Base-by-base conservation (phyloP, 1,140 invertebrate genomes). In the Pogonognathellus flavescens region DNA sequence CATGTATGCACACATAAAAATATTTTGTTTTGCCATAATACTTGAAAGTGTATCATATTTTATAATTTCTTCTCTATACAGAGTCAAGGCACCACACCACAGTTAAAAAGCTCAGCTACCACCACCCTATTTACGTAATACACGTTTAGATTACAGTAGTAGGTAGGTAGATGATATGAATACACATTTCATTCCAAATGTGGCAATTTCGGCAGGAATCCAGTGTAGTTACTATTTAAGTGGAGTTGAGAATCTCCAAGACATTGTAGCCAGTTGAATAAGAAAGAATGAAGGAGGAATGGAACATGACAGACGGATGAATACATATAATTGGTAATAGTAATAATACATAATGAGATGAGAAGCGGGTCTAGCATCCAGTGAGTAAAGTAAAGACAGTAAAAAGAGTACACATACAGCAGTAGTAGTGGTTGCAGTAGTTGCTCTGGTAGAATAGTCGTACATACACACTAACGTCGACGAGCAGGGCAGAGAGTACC, bases 311-410 rank as follows among this genome's bases (percentile, higher is more conserved):
- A 50, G 9, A 41, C 31, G 16, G 31, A 41, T 72, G 25, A 14
- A n/a, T 72, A 72, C 66, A 7, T 49, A 41, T 76, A 41, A 50
- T 41, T 25, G 31, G 53, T 55, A 81, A 49, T 25, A 18, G 72
- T 80, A 81, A 81, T 81, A 81, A 81, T 81, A 25, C 52, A 41
- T 81, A 55, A 81, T 81, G 50, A 81, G 80, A 81, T 57, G 80
- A 81, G 70, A 20, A 31, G 70, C 22, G 80, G 31, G 31, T 41
- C 31, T 41, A 41, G 31, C 31, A 41, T 41, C 31, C 2, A 81
- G 80, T 53, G 80, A 81, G 50, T 81, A 49, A n/a, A 76, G 25
- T 11, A 50, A 7, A 9, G 41, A 49, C 7, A 16, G 41, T 41
- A 41, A 41, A 41, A 60, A 10, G 22, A 22, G 18, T 60, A 60